Conservation (phyloP, 2,888 invertebrate species). For the Latrodectus elegans region DNA sequence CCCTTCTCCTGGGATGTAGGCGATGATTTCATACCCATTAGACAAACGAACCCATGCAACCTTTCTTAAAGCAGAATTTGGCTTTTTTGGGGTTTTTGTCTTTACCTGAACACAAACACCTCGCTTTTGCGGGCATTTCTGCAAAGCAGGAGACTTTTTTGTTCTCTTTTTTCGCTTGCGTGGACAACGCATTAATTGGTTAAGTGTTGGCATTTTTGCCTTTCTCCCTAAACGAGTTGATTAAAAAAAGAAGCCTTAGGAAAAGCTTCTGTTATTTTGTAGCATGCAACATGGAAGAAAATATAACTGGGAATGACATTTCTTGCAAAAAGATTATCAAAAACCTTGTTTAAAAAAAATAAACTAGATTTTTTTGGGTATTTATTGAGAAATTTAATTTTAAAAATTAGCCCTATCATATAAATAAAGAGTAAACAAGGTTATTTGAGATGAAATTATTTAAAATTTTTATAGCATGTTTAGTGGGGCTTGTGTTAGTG, state of each 20-base stretch:
- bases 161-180: not conserved
- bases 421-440: too few relatives aligned
- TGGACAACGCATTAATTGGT: too few relatives aligned
- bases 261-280: not conserved
- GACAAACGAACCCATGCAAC: slow-evolving; percentile 50
- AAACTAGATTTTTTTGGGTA: too few relatives aligned
- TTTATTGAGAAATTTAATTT: too few relatives aligned
- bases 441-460: too few relatives aligned
- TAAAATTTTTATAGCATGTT: too few relatives aligned
- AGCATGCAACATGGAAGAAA: not conserved
- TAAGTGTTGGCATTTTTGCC: not conserved
- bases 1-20: slow-evolving; percentile 69
- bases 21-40: slow-evolving; percentile 58
- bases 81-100: slow-evolving; percentile 43
- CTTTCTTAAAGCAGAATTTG: slow-evolving; percentile 68
- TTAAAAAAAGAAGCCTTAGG: not conserved
- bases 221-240: not conserved
- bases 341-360: too few relatives aligned
- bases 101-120: slow-evolving; percentile 14
- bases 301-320: not conserved
- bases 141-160: slow-evolving; percentile 1
- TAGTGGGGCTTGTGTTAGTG: too few relatives aligned
- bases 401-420: too few relatives aligned
- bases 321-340: too few relatives aligned
- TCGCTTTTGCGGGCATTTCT: not conserved